Percentiles rank a stretch among this genome's conserved stretches.
phyloP scores from a whole-genome alignment of 2,113 vertebrate species.

The Rousettus leschenaultii region DNA sequence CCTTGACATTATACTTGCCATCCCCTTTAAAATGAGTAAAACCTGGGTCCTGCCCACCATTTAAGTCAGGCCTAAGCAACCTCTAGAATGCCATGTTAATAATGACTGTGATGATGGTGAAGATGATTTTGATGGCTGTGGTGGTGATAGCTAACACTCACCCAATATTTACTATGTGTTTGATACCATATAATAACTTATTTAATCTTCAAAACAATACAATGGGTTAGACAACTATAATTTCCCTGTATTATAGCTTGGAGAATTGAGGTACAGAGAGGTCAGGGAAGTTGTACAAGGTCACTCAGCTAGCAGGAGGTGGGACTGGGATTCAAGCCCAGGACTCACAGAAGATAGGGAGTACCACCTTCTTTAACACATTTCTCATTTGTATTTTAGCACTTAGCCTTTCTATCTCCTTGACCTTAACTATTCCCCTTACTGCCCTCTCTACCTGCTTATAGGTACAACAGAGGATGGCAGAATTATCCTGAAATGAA shows the following conservation, averaged over 20 bases:
- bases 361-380: not conserved
- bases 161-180: not conserved
- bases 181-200: not conserved
- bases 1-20: not conserved
- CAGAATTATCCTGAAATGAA: not conserved
- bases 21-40: not conserved
- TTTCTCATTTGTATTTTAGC: not conserved
- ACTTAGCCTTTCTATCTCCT: not conserved
- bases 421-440: not conserved
- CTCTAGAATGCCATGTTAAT: not conserved
- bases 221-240: not conserved
- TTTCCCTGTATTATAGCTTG: not conserved
- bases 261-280: not conserved
- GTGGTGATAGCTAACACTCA: not conserved
- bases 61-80: not conserved
- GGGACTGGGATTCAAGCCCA: not conserved
- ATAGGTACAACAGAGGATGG: not conserved
- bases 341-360: not conserved
- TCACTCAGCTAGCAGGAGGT: not conserved
- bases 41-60: not conserved
- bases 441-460: not conserved
- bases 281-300: not conserved
- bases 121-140: not conserved
- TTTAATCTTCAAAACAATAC: conserved; percentile 7
- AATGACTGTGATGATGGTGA: not conserved